Evolutionary conservation across 1,140 invertebrate genomes (phyloP).

Genomic region (Marisa cornuarietis): DNA sequence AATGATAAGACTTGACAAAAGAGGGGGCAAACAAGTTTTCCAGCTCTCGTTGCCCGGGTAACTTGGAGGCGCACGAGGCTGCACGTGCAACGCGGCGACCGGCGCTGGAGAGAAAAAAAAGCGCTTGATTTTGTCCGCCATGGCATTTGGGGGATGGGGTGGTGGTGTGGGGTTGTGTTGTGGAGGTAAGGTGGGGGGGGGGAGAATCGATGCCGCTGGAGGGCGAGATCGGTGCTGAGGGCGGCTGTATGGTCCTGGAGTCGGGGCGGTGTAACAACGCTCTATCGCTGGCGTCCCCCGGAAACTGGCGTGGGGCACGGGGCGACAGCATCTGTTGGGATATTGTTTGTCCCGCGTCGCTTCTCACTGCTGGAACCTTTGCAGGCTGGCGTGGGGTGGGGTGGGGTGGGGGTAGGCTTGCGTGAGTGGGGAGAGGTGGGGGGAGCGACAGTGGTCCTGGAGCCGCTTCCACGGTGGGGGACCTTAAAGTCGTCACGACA

Average conservation of each 20-base stretch:
- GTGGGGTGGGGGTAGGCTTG: no score
- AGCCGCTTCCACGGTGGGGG: no score
- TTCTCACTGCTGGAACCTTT: conserved; percentile 14
- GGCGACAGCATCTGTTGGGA: conserved; percentile 17
- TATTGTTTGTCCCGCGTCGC: conserved; percentile 18
- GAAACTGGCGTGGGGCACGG: conserved; percentile 1
- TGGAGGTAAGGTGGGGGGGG: not conserved
- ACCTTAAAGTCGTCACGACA: no score
- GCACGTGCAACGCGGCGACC: not conserved
- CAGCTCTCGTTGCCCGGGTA: conserved; percentile 6
- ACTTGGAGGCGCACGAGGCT: not conserved
- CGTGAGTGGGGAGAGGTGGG: no score
- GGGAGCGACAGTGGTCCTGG: no score
- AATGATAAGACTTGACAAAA: conserved; percentile 3
- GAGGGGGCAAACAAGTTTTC: not conserved
- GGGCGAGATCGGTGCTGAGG: not conserved
- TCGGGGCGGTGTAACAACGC: not conserved
- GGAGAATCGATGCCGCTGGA: not conserved
- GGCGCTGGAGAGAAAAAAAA: not conserved
- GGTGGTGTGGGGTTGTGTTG: not conserved
- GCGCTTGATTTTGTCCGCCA: not conserved
- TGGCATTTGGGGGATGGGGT: not conserved
- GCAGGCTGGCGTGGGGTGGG: not conserved
- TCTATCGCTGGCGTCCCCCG: not conserved
- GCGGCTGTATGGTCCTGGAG: not conserved